phyloP scores from a whole-genome alignment of 1,140 invertebrate genomes.

The Papilio glaucus region DNA sequence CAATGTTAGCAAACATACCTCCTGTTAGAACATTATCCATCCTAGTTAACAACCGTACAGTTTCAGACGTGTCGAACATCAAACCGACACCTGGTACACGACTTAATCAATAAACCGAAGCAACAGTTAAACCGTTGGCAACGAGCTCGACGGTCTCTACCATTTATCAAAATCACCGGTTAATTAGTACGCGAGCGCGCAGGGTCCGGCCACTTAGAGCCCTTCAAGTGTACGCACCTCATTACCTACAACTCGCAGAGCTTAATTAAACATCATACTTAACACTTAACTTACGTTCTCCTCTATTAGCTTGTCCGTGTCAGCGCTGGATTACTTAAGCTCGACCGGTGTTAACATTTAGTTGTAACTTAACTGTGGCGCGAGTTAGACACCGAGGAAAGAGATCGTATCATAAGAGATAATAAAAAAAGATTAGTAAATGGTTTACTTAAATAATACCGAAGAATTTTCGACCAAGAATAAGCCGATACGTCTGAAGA shows the following conservation, averaged over 20 bases:
- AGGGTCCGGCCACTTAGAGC: conserved; percentile 20
- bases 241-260: conserved; percentile 19
- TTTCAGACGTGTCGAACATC: background rate
- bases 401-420: too few relatives aligned
- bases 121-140: conserved; percentile 2
- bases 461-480: too few relatives aligned
- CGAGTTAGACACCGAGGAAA: background rate
- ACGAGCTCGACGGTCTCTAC: background rate
- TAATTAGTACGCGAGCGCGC: conserved; percentile 24
- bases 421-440: too few relatives aligned
- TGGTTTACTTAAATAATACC: too few relatives aligned
- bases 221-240: conserved; percentile 28
- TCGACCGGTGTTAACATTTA: conserved; percentile 2
- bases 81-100: background rate
- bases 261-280: conserved; percentile 33
- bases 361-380: background rate
- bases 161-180: conserved; percentile 29
- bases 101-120: background rate
- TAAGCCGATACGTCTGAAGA: too few relatives aligned
- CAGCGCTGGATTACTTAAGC: conserved; percentile 3
- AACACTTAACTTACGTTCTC: conserved; percentile 12
- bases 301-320: conserved; percentile 12
- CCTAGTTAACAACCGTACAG: background rate
- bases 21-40: too few relatives aligned
- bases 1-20: too few relatives aligned